Conservation (phyloP, 2,113 vertebrate genomes). For the Indri indri region DNA sequence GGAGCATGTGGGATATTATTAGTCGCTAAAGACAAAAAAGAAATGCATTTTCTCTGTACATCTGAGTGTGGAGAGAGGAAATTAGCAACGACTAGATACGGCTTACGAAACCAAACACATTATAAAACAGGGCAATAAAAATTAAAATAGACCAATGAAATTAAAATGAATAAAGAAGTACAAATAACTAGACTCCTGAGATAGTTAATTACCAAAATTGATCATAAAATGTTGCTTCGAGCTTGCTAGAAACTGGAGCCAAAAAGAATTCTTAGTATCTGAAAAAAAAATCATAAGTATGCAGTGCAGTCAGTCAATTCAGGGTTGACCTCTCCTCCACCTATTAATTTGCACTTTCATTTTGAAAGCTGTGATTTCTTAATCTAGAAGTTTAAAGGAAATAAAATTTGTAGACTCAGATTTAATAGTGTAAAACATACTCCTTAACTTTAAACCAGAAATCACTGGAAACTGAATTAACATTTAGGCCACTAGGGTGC, state of each 20-base stretch:
- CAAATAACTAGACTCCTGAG: not conserved
- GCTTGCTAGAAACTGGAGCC: not conserved
- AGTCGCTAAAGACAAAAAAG: not conserved
- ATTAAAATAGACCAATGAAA: not conserved
- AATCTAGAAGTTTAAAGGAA: conserved; percentile 52
- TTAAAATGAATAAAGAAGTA: conserved; percentile 29
- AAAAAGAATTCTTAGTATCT: not conserved
- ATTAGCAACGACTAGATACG: not conserved
- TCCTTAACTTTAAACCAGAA: conserved; percentile 55
- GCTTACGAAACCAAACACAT: conserved; percentile 5
- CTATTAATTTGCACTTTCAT: conserved; percentile 38
- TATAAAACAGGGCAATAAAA: conserved; percentile 28
- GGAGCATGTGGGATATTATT: not conserved
- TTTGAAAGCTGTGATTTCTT: conserved; percentile 56
- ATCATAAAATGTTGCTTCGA: conserved; percentile 9
- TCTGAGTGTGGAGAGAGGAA: not conserved
- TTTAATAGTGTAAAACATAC: conserved; percentile 51
- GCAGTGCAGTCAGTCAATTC: not conserved
- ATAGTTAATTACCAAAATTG: conserved; percentile 31
- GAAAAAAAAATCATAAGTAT: not conserved
- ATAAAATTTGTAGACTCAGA: conserved; percentile 16
- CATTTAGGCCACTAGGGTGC: conserved; percentile 55
- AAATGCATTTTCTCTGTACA: not conserved
- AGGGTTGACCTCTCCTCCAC: not conserved
- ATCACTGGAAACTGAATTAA: conserved; percentile 58